phyloP scores from a whole-genome alignment of 2,797 vertebrate species.

The Neosilurus mollespiculum region DNA sequence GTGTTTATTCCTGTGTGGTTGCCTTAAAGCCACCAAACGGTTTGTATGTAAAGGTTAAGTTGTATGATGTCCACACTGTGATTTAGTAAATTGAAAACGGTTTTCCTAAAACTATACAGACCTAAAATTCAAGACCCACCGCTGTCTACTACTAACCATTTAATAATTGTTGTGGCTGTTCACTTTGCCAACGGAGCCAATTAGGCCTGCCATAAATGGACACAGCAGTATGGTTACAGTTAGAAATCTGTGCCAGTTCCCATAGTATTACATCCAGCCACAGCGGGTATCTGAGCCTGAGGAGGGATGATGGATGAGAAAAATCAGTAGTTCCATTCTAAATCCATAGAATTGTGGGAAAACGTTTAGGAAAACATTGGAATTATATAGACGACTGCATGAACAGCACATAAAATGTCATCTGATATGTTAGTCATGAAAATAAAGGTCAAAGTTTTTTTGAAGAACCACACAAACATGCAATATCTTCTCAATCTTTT shows the following conservation, averaged over 20 bases:
- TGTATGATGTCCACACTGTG: background rate
- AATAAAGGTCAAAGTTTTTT: background rate
- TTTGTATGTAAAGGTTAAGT: background rate
- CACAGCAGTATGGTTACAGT: background rate
- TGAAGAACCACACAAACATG: background rate
- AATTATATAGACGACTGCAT: background rate
- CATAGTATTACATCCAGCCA: constrained; percentile 6
- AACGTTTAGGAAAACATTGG: background rate
- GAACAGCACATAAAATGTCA: background rate
- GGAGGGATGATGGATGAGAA: background rate
- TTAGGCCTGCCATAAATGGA: constrained; percentile 25
- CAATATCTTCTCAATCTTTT: background rate
- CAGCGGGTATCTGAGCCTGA: constrained; percentile 10
- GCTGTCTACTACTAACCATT: constrained; percentile 1
- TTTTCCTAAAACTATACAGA: background rate
- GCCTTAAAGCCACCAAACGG: background rate
- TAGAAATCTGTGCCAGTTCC: constrained; percentile 15
- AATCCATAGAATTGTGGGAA: background rate
- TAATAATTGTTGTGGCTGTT: background rate
- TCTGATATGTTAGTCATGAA: background rate
- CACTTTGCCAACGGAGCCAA: constrained; percentile 14
- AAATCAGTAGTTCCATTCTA: background rate
- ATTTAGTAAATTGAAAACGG: background rate
- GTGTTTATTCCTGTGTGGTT: background rate
- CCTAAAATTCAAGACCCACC: background rate